Conservation (phyloP, 2,888 invertebrate genomes). For the Caprella mutica region DNA sequence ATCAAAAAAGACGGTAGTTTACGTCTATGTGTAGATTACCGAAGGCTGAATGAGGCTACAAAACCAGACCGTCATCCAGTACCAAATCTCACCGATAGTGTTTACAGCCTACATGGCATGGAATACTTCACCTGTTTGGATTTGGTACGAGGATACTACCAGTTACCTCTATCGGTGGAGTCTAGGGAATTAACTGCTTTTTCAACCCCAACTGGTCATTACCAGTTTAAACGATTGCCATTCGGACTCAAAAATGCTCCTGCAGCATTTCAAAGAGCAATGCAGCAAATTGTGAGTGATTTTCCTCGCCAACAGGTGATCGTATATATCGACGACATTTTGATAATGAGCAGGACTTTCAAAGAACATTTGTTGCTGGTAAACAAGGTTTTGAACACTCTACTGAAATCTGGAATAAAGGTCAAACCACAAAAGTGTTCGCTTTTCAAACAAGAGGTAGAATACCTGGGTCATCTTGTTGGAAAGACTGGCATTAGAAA, state of each 20-base stretch:
- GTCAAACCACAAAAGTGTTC: background rate
- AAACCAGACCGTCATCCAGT: background rate
- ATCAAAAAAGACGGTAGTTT: background rate
- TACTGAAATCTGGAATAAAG: background rate
- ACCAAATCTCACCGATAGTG: background rate
- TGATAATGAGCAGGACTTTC: background rate
- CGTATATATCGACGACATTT: background rate
- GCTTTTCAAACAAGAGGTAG: background rate
- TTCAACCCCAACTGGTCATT: background rate
- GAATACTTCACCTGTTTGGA: conserved; percentile 5
- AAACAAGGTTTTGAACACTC: background rate
- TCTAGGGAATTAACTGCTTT: background rate
- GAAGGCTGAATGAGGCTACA: background rate
- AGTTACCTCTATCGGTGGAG: background rate
- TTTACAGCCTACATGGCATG: conserved; percentile 5
- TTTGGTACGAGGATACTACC: background rate
- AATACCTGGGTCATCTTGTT: background rate
- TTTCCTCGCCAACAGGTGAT: background rate
- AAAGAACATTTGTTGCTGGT: background rate
- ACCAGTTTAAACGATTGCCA: background rate
- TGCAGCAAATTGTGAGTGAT: background rate
- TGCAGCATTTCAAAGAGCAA: background rate
- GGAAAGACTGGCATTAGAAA: background rate
- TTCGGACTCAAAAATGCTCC: background rate
- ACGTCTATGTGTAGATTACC: conserved; percentile 5